phyloP scores from a whole-genome alignment of 2,113 vertebrate genomes.

The Salvator merianae region DNA sequence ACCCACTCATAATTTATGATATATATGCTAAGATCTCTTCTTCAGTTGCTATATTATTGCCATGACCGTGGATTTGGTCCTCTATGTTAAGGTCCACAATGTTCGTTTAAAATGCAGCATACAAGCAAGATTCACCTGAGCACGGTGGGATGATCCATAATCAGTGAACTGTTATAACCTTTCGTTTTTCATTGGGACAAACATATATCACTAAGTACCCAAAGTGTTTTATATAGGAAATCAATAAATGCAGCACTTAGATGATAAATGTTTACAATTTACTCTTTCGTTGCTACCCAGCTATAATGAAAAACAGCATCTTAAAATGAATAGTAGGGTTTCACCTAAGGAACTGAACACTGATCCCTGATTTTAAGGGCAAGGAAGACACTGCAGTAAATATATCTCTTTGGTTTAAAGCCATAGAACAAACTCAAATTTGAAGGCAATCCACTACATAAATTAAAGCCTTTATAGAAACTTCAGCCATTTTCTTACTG shows the following conservation, averaged over 20 bases:
- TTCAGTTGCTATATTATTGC: neutral
- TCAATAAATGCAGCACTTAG: constrained; percentile 68
- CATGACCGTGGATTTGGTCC: constrained; percentile 37
- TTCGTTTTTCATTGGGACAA: constrained; percentile 60
- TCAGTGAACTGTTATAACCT: constrained; percentile 63
- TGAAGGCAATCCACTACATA: constrained; percentile 39
- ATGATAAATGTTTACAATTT: constrained; percentile 75
- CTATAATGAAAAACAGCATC: constrained; percentile 61
- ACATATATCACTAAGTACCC: constrained; percentile 56
- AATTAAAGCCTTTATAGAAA: constrained; percentile 10
- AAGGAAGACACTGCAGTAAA: constrained; percentile 8
- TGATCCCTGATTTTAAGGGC: neutral
- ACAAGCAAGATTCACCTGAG: constrained; percentile 26
- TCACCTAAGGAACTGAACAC: constrained; percentile 32
- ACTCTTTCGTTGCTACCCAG: constrained; percentile 45
- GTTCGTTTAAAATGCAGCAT: constrained; percentile 50
- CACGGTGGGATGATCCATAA: constrained; percentile 48
- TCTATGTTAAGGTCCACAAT: constrained; percentile 45
- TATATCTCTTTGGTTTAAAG: constrained; percentile 40
- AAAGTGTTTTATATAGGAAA: constrained; percentile 60
- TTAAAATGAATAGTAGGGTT: constrained; percentile 60
- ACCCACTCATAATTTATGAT: constrained; percentile 30
- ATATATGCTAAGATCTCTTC: constrained; percentile 24
- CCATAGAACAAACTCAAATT: neutral
- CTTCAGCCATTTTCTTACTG: constrained; percentile 27